Base-by-base conservation (phyloP, 1,140 invertebrate species). In the Ericerus pela region DNA sequence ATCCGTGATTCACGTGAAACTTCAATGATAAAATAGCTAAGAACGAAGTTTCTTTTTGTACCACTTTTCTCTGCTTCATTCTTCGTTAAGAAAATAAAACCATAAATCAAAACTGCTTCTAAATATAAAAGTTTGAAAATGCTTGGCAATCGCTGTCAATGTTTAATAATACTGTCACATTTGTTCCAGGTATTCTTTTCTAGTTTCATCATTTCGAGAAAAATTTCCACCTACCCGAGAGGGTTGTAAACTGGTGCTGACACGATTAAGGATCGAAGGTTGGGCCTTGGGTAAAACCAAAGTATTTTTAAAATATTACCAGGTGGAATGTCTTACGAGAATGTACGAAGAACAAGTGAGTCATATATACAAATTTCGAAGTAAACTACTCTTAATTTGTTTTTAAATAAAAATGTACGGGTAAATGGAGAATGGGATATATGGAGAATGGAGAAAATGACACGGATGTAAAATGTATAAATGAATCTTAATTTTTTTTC, bases 231-330 rank as follows among this genome's bases (percentile, higher is more conserved):
- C 80, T 11, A 80, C 75, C 61, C 75, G 78, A 56, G 83, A 87
- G 59, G 81, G 80, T 59, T 86, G 84, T 67, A 75, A 79, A 10
- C 65, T 82, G 2, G 67, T 89, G 3, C 68, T 90, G 18, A 63
- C 85, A 8, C 75, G 83, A 54, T 65, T 89, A 0, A 81, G 81
- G 66, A 79, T 89, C 76, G 82, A 87, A 59, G 81, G 84, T 31
- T 89, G 82, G 81, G 84, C 84, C 11, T 69, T 89, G n/a, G 85
- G 85, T 20, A 84, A 83, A 63, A 82, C 83, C 0, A 89, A 88
- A 78, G 84, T 90, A 3, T 91, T 91, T 65, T 72, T 91, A 0
- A 88, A 88, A 63, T 89, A 89, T 66, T 89, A 88, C 63, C 85
- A 89, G 63, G 77, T 88, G 1, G 85, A 90, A 69, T 80, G 84